phyloP scores from a whole-genome alignment of 2,888 invertebrate species.

The Melanchra persicariae region DNA sequence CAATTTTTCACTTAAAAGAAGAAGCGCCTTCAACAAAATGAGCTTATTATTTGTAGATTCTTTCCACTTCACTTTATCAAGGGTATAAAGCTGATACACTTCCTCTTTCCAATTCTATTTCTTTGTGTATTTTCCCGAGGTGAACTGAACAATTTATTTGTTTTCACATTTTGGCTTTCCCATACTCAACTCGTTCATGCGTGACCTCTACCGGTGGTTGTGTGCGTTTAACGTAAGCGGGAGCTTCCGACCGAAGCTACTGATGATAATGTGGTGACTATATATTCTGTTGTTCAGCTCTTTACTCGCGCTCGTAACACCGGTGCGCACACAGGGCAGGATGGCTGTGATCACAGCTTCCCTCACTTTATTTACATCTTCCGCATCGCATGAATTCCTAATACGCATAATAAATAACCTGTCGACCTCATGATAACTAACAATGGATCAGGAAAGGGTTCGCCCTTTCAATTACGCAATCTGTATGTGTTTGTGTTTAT shows the following conservation, averaged over 20 bases:
- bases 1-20: background rate
- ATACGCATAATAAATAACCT: slow-evolving; percentile 23
- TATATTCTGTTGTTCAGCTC: slow-evolving; percentile 11
- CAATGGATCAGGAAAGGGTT: slow-evolving; percentile 39
- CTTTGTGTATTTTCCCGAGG: slow-evolving; percentile 14
- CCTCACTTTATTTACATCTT: slow-evolving; percentile 16
- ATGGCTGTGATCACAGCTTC: background rate
- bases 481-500: slow-evolving; percentile 10
- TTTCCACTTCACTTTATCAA: slow-evolving; percentile 9
- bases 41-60: background rate
- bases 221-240: slow-evolving; percentile 38
- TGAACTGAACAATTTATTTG: slow-evolving; percentile 14
- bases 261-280: slow-evolving; percentile 40
- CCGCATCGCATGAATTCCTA: slow-evolving; percentile 5
- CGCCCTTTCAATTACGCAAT: slow-evolving; percentile 22
- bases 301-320: background rate
- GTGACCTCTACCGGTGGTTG: background rate
- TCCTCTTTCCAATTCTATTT: slow-evolving; percentile 18
- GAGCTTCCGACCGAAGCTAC: slow-evolving; percentile 16
- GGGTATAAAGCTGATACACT: slow-evolving; percentile 1
- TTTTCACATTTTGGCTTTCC: background rate
- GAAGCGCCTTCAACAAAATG: background rate
- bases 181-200: background rate
- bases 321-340: slow-evolving; percentile 3
- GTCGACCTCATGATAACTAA: background rate